Percentiles rank a stretch among this genome's conserved stretches.
phyloP scores from a whole-genome alignment of 2,888 invertebrate species.

The Papilio demoleus region DNA sequence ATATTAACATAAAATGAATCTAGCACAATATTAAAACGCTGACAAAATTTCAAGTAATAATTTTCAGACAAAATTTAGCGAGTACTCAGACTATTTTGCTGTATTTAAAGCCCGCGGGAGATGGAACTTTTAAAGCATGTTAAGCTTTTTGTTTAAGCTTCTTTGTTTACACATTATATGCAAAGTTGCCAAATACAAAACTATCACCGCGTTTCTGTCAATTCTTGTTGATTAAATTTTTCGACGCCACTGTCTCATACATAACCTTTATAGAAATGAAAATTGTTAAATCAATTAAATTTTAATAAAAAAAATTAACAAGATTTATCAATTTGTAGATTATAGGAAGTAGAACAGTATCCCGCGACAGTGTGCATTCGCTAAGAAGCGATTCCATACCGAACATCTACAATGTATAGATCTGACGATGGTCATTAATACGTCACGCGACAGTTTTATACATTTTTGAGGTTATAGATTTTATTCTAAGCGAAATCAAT shows the following conservation, averaged over 20 bases:
- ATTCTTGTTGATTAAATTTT: neutral
- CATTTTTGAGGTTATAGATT: too few relatives aligned
- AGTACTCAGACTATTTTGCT: slow-evolving; percentile 10
- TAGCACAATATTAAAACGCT: neutral
- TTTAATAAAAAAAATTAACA: too few relatives aligned
- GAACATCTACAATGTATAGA: too few relatives aligned
- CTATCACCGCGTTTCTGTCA: neutral
- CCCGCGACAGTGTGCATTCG: too few relatives aligned
- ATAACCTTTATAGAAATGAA: too few relatives aligned
- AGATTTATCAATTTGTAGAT: too few relatives aligned
- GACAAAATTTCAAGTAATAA: slow-evolving; percentile 8
- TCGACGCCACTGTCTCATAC: neutral
- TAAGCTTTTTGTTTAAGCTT: slow-evolving; percentile 18
- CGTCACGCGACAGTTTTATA: too few relatives aligned
- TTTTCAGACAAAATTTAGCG: slow-evolving; percentile 5
- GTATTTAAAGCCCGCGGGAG: slow-evolving; percentile 9
- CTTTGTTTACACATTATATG: slow-evolving; percentile 21
- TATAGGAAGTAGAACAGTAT: too few relatives aligned
- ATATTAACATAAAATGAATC: neutral
- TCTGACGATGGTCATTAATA: too few relatives aligned
- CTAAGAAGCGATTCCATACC: too few relatives aligned
- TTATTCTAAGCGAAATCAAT: too few relatives aligned
- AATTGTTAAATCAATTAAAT: neutral
- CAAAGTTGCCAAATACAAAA: slow-evolving; percentile 18
- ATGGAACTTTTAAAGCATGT: slow-evolving; percentile 5